Conservation (phyloP, 2,797 vertebrate species). For the Mormyrops boulengeri region DNA sequence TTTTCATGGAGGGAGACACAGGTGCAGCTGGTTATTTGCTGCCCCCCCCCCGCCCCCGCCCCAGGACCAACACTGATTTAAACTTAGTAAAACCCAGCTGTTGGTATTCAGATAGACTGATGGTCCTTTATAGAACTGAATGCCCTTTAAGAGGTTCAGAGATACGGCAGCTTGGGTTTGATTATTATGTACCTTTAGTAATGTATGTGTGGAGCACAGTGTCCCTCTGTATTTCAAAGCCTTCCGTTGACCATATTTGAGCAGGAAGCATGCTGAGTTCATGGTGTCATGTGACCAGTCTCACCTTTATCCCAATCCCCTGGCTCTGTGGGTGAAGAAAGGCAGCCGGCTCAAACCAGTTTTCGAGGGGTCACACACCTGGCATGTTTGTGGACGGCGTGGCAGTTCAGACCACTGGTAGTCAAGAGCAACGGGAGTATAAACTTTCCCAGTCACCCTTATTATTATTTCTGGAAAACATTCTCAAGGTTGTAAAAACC, state of each 20-base stretch:
- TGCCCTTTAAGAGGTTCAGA: background rate
- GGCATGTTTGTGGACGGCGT: background rate
- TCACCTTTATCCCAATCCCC: constrained; percentile 1
- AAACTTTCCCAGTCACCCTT: background rate
- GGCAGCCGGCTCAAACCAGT: background rate
- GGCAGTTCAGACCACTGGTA: background rate
- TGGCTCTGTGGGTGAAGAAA: background rate
- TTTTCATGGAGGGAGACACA: background rate
- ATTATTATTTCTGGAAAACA: background rate
- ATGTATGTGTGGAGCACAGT: background rate
- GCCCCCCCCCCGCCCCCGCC: background rate
- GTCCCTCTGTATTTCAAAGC: background rate
- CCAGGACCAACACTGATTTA: background rate
- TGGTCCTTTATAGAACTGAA: background rate
- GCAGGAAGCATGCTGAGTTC: background rate
- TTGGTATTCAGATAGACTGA: background rate
- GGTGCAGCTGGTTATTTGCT: background rate
- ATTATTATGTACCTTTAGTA: background rate
- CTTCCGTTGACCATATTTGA: background rate
- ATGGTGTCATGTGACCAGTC: background rate
- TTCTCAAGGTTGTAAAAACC: background rate
- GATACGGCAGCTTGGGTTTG: background rate
- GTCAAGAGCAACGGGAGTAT: background rate
- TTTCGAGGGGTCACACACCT: background rate
- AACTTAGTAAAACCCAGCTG: background rate